Conservation (phyloP, 2,888 invertebrate genomes). For the Hydraecia micacea region DNA sequence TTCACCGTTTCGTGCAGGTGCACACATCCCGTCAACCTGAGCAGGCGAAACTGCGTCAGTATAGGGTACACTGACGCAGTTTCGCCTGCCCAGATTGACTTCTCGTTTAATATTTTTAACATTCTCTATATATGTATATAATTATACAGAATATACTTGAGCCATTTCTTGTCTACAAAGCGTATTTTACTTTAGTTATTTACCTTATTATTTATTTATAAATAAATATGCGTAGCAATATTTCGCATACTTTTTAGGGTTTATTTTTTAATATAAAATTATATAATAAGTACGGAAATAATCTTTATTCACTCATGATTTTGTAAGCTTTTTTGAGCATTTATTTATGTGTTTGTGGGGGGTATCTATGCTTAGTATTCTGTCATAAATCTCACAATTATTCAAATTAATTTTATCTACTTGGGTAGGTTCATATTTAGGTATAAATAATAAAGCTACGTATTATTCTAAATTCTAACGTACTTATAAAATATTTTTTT, state of each 20-base stretch:
- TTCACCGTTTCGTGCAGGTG: not conserved
- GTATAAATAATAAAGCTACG: not conserved
- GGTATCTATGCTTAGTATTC: too few relatives aligned
- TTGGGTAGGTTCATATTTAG: not conserved
- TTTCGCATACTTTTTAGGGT: not conserved
- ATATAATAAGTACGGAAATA: not conserved
- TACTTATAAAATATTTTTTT: not conserved
- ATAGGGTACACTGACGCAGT: too few relatives aligned
- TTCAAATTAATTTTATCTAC: not conserved
- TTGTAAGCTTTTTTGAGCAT: not conserved
- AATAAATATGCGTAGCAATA: not conserved
- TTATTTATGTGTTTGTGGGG: not conserved
- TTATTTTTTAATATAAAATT: not conserved
- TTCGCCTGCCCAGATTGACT: too few relatives aligned
- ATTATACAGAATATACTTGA: not conserved
- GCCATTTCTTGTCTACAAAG: not conserved
- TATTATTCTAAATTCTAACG: not conserved
- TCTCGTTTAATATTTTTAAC: not conserved
- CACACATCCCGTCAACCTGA: not conserved
- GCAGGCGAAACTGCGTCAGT: too few relatives aligned
- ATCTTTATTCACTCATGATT: not conserved
- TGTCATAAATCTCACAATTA: not conserved
- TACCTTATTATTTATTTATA: not conserved
- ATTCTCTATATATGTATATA: not conserved
- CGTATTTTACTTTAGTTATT: slow-evolving; percentile 1